Base-by-base conservation (phyloP, 2,888 invertebrate genomes). In the Idaea straminata region DNA sequence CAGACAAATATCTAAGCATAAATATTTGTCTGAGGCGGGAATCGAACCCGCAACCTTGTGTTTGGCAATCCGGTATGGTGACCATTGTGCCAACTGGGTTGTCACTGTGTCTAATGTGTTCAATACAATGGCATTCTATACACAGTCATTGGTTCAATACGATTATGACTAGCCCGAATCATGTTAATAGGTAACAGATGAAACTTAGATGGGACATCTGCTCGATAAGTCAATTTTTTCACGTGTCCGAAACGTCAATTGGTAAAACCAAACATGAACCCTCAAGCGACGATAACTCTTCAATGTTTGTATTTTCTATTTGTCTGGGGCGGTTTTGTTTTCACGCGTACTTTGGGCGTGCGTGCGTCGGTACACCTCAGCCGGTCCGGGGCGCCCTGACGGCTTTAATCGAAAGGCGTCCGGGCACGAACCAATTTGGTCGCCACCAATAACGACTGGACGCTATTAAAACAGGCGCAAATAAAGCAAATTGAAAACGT, bases 391-490 rank as follows among this genome's bases (percentile, higher is more conserved):
- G 25, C 25, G 25, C 25, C 25, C 25, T 25, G 25, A 25, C 25
- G 86, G 87, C 84, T 87, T 87, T 89, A 88, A 91, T 91, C 90
- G 87, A 89, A 89, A 87, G 87, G 86, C 90, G 89, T 82, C 84
- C 87, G 83, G 82, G 90, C 91, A 91, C 91, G 91, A 90, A 91
- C 87, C 90, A 92, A 91, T 92, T 91, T 90, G 89, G 89, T 80
- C 84, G 86, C 86, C 83, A 83, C 86, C 90, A 91, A 92, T 91
- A 91, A 91, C 89, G 84, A 89, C 85, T 84, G 86, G 85, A 85
- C 86, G 88, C 92, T 91, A 92, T 92, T 92, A 91, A 92, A 92
- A 91, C 92, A 91, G 89, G 89, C 86, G 87, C 90, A 92, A 92
- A 92, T 91, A 92, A 89, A 91, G 88, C 89, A 91, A 91, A 92